Evolutionary conservation across 2,113 vertebrate species (phyloP).

Genomic region (Lepidothrix coronata): DNA sequence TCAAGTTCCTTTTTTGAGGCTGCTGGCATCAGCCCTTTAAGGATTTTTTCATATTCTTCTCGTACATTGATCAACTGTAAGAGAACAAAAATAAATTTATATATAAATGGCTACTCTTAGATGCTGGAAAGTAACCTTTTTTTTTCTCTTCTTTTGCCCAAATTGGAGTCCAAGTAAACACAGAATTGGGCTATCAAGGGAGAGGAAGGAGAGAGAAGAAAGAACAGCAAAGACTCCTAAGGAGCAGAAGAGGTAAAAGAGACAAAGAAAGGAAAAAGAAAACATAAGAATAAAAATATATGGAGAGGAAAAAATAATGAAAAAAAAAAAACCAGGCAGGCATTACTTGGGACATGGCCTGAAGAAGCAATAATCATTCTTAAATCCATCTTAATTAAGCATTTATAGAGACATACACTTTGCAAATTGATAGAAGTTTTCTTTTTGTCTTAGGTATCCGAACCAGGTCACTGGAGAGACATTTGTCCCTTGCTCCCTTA

Average conservation of each 20-base stretch:
- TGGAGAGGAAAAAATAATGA: neutral
- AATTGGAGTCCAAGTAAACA: neutral
- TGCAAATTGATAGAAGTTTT: neutral
- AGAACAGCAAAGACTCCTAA: neutral
- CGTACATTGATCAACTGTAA: conserved; percentile 84
- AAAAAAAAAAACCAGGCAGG: neutral
- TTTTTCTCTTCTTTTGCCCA: neutral
- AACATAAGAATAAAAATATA: neutral
- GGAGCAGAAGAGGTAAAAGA: neutral
- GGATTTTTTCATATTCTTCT: conserved; percentile 86
- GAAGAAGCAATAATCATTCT: neutral
- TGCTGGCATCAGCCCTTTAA: conserved; percentile 89
- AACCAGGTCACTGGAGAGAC: neutral
- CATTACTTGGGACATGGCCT: neutral
- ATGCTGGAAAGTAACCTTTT: neutral
- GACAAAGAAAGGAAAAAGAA: neutral
- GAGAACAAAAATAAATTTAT: neutral
- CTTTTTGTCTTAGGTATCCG: neutral
- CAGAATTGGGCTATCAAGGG: neutral
- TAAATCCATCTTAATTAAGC: neutral
- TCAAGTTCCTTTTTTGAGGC: conserved; percentile 87
- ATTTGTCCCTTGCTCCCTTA: neutral
- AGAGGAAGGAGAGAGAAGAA: neutral
- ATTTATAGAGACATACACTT: neutral
- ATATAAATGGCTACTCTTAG: neutral